Percentiles rank a stretch among this genome's conserved stretches.
These are phyloP conservation scores for Bombyx mandarina DNA, from an alignment of 1,140 invertebrate species.

Conservation along the genomic window DNA sequence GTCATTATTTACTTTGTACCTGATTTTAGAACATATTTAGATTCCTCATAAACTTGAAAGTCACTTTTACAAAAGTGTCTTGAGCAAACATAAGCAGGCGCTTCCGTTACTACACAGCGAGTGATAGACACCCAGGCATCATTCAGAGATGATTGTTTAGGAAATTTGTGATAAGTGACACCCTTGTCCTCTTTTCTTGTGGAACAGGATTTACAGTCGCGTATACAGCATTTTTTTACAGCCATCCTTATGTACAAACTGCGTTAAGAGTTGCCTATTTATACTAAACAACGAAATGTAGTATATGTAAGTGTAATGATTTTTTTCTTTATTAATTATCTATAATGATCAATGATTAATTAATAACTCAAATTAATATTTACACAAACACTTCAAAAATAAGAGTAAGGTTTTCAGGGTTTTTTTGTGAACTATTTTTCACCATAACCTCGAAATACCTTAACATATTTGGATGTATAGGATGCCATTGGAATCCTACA, in stretches of 20 bases:
- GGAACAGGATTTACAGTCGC: slow-evolving; percentile 46
- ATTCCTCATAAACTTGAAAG: slow-evolving; percentile 51
- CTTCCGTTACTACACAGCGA: slow-evolving; percentile 19
- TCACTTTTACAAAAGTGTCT: slow-evolving; percentile 57
- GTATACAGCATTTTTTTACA: slow-evolving; percentile 52
- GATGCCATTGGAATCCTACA: too few species aligned
- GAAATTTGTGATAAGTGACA: slow-evolving; percentile 59
- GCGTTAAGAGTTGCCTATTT: too few species aligned
- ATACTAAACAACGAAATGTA: too few species aligned
- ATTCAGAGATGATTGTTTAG: slow-evolving; percentile 38
- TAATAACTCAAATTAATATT: too few species aligned
- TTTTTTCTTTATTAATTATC: too few species aligned
- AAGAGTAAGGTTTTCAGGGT: too few species aligned
- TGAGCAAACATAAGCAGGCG: slow-evolving; percentile 43
- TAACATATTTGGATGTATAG: too few species aligned
- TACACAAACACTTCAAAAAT: too few species aligned
- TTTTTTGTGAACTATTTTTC: too few species aligned
- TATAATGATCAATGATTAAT: too few species aligned
- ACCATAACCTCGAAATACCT: too few species aligned
- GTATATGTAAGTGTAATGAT: too few species aligned
- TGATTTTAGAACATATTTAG: slow-evolving; percentile 53
- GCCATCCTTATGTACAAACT: slow-evolving; percentile 36
- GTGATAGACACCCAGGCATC: slow-evolving; percentile 37
- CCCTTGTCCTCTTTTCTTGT: slow-evolving; percentile 48
- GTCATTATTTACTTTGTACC: slow-evolving; percentile 29